phyloP scores from a whole-genome alignment of 2,113 vertebrate species.

The Electrona antarctica region DNA sequence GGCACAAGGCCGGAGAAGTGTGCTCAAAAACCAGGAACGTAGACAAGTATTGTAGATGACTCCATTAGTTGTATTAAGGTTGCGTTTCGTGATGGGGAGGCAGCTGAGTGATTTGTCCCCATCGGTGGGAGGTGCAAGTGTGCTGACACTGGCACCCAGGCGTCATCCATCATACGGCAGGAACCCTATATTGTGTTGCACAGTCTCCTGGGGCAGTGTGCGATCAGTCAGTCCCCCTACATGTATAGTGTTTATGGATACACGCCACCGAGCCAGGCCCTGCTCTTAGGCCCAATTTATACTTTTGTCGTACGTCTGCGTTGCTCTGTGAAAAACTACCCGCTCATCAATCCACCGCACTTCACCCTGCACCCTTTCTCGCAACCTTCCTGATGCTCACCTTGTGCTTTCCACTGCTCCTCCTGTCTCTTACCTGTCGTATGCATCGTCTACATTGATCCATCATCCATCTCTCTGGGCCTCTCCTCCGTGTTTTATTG shows the following conservation, averaged over 20 bases:
- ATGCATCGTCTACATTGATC: constrained; percentile 5
- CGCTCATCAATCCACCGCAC: background rate
- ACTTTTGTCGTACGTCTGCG: constrained; percentile 46
- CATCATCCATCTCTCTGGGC: constrained; percentile 28
- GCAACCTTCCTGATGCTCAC: constrained; percentile 2
- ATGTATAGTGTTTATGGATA: constrained; percentile 61
- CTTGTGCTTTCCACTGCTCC: background rate
- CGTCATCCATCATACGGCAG: constrained; percentile 70
- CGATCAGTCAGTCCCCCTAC: constrained; percentile 58
- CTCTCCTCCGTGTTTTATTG: constrained; percentile 27
- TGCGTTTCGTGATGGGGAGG: constrained; percentile 39
- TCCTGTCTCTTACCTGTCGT: constrained; percentile 31
- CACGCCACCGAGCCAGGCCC: constrained; percentile 39
- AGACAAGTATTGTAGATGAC: constrained; percentile 46
- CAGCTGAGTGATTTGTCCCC: constrained; percentile 64
- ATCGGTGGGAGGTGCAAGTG: constrained; percentile 57
- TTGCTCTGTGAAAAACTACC: constrained; percentile 4
- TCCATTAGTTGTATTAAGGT: constrained; percentile 69
- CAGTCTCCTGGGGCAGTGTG: constrained; percentile 56
- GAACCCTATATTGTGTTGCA: constrained; percentile 61
- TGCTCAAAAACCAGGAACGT: constrained; percentile 37
- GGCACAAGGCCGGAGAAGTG: constrained; percentile 25
- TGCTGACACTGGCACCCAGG: constrained; percentile 48
- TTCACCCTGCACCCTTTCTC: background rate
- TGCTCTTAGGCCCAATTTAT: constrained; percentile 50